These are phyloP conservation scores for Crioceris asparagi DNA, from an alignment of 2,888 invertebrate species.

Conservation along the genomic window DNA sequence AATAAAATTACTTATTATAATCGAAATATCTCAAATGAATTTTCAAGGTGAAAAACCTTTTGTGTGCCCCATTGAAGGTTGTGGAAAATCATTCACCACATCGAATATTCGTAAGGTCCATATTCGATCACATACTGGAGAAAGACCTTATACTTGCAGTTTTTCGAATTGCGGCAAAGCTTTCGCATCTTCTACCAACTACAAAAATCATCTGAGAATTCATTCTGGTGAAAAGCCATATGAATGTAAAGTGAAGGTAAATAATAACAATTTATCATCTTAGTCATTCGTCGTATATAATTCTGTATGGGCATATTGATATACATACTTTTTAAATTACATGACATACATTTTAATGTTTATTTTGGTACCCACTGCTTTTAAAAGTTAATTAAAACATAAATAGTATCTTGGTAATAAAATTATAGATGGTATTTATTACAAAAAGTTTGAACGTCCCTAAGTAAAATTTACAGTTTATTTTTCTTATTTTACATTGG, in stretches of 20 bases:
- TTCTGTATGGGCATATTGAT: not conserved
- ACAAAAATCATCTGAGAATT: conserved; percentile 56
- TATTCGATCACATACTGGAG: conserved; percentile 56
- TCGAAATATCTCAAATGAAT: not conserved
- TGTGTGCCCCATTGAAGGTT: conserved; percentile 45
- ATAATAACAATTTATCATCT: conserved; percentile 14
- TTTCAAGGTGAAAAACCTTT: conserved; percentile 41
- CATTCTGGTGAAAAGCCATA: conserved; percentile 61
- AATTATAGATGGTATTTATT: too few species aligned
- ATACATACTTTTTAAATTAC: too few species aligned
- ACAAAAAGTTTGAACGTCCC: too few species aligned
- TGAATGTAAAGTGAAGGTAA: conserved; percentile 44
- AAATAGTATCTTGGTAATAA: too few species aligned
- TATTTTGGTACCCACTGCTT: too few species aligned
- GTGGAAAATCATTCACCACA: conserved; percentile 55
- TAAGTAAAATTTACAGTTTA: too few species aligned
- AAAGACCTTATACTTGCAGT: conserved; percentile 52
- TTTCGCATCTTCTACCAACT: conserved; percentile 58
- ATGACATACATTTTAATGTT: too few species aligned
- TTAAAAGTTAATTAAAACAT: too few species aligned
- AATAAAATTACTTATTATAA: too few species aligned
- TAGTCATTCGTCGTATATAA: not conserved
- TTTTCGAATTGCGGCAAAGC: conserved; percentile 49
- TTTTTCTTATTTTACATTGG: too few species aligned
- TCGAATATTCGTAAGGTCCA: conserved; percentile 59